phyloP scores from a whole-genome alignment of 2,888 invertebrate species.

The Agrilus mali region DNA sequence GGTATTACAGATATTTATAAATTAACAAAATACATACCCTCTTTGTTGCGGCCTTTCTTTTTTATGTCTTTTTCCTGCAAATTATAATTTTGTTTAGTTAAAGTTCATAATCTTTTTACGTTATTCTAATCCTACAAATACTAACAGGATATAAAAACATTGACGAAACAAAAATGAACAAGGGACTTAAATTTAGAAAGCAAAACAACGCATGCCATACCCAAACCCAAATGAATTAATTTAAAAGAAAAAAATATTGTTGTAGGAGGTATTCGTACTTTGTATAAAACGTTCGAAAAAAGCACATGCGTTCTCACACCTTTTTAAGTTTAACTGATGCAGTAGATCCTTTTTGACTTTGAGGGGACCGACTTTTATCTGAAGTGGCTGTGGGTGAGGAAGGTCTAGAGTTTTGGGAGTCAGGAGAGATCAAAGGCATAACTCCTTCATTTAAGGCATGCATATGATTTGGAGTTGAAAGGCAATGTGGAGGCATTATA shows the following conservation, averaged over 20 bases:
- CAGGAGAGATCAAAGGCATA: constrained; percentile 29
- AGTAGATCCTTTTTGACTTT: constrained; percentile 39
- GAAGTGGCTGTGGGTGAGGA: constrained; percentile 37
- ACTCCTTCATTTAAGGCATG: constrained; percentile 32
- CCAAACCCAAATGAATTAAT: no score
- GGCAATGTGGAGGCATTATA: constrained; percentile 51
- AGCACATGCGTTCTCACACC: constrained; percentile 32
- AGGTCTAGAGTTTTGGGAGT: constrained; percentile 33
- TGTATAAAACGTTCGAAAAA: constrained; percentile 4
- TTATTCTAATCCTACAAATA: no score
- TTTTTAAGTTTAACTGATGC: constrained; percentile 39
- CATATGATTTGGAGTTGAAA: constrained; percentile 42
- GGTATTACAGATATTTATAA: constrained; percentile 1
- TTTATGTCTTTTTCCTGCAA: constrained; percentile 73
- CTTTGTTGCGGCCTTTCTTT: constrained; percentile 80
- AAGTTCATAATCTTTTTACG: no score
- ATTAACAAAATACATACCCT: constrained; percentile 53
- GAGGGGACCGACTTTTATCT: constrained; percentile 38
- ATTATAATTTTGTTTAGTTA: constrained; percentile 12
- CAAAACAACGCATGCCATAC: no score
- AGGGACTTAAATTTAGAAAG: no score
- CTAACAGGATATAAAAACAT: no score
- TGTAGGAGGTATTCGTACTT: not conserved
- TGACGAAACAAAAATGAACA: no score
- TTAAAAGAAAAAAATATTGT: not conserved